phyloP scores from a whole-genome alignment of 1,140 invertebrate genomes.

The Conopomorpha cramerella region DNA sequence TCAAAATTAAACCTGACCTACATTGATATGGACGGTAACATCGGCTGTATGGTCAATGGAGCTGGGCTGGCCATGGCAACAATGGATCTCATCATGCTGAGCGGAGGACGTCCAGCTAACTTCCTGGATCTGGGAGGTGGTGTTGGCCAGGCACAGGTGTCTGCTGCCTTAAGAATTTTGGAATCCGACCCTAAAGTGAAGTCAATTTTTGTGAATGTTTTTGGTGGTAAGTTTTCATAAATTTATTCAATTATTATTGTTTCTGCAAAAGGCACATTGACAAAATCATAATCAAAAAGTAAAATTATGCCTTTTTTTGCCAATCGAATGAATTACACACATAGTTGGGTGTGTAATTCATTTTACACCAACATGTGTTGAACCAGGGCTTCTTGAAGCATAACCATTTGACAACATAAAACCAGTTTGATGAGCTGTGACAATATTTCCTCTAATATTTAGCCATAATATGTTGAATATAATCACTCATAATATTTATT shows the following conservation, averaged over 20 bases:
- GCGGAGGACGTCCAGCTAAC: slow-evolving; percentile 94
- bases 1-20: slow-evolving; percentile 91
- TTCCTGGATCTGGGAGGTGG: slow-evolving; percentile 97
- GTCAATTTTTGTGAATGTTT: slow-evolving; percentile 96
- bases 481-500: too few species aligned
- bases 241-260: not conserved
- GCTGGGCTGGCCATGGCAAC: slow-evolving; percentile 98
- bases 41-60: slow-evolving; percentile 88
- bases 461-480: too few species aligned
- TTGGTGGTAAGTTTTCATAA: slow-evolving; percentile 74
- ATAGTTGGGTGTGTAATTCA: too few species aligned
- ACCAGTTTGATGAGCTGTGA: too few species aligned
- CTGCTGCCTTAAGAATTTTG: slow-evolving; percentile 92
- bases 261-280: not conserved
- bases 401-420: too few species aligned
- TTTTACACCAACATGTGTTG: too few species aligned
- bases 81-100: slow-evolving; percentile 96
- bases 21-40: slow-evolving; percentile 88
- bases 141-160: slow-evolving; percentile 89
- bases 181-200: slow-evolving; percentile 90
- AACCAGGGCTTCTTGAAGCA: too few species aligned
- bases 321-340: too few species aligned
- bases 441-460: too few species aligned
- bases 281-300: not conserved
- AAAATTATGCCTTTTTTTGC: slow-evolving; percentile 10